Conservation (phyloP, 1,140 invertebrate species). For the silkworm (Bombyx mori) region DNA sequence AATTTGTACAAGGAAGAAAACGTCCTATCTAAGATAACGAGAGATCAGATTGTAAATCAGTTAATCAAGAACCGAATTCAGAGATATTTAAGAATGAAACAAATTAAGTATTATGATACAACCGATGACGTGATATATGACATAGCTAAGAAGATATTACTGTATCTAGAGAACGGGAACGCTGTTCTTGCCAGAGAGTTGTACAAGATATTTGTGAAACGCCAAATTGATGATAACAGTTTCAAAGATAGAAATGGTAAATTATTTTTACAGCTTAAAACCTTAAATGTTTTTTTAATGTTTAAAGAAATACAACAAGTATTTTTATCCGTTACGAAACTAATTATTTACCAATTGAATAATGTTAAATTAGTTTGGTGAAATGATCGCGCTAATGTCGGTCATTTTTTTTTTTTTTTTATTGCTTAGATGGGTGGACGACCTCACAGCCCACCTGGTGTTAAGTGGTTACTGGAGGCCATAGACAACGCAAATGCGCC, state of each 20-base stretch:
- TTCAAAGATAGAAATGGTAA: neutral
- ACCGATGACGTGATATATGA: conserved; percentile 35
- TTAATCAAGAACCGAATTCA: conserved; percentile 47
- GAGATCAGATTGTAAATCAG: conserved; percentile 43
- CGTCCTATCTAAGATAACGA: conserved; percentile 24
- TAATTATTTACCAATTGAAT: too few species aligned
- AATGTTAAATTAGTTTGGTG: too few species aligned
- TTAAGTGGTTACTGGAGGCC: too few species aligned
- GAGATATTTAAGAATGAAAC: conserved; percentile 36
- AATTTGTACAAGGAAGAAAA: too few species aligned
- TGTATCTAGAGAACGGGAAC: conserved; percentile 37
- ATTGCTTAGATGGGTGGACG: too few species aligned
- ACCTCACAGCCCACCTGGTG: too few species aligned
- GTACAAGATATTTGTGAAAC: conserved; percentile 33
- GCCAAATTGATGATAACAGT: neutral
- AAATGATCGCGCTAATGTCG: too few species aligned
- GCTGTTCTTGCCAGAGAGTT: conserved; percentile 40
- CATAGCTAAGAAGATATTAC: conserved; percentile 39
- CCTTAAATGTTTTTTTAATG: too few species aligned
- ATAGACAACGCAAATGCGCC: too few species aligned
- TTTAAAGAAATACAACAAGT: too few species aligned
- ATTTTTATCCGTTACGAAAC: too few species aligned
- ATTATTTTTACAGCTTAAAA: neutral
- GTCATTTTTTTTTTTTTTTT: too few species aligned
- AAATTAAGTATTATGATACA: conserved; percentile 19